A percentile compares a stretch with the other conserved stretches of the same genome.
Conservation (phyloP, 2,113 vertebrate genomes). For the Phalacrocorax aristotelis region DNA sequence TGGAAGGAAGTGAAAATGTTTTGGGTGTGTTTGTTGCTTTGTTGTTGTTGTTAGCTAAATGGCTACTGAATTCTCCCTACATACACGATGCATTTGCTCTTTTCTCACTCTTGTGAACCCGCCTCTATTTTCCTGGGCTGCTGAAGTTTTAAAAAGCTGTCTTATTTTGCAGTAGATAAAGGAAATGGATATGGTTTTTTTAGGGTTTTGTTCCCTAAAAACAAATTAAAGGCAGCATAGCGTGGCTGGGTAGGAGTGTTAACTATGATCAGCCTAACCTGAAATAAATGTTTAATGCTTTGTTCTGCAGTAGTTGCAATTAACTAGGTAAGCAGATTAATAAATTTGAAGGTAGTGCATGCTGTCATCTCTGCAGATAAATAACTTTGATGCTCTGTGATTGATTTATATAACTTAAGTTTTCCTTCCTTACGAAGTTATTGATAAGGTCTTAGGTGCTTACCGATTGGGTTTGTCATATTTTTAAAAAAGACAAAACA, state of each 20-base stretch:
- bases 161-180: background rate
- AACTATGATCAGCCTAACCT: background rate
- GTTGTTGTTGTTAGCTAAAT: background rate
- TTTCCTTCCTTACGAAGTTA: background rate
- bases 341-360: background rate
- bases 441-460: background rate
- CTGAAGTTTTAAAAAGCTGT: background rate
- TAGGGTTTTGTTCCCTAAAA: background rate
- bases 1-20: background rate
- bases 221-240: background rate
- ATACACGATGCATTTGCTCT: background rate
- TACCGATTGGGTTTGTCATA: background rate
- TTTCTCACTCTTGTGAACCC: background rate
- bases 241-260: background rate
- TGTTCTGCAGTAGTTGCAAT: background rate
- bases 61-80: background rate
- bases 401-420: background rate
- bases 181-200: background rate
- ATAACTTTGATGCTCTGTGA: background rate
- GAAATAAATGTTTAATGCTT: background rate
- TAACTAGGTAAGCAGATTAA: background rate
- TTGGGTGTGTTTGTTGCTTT: background rate
- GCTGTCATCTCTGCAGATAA: background rate
- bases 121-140: background rate
- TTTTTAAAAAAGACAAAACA: background rate